phyloP scores from a whole-genome alignment of 37 sponge, comb jelly and placozoan species.

The Crambe crambe region DNA sequence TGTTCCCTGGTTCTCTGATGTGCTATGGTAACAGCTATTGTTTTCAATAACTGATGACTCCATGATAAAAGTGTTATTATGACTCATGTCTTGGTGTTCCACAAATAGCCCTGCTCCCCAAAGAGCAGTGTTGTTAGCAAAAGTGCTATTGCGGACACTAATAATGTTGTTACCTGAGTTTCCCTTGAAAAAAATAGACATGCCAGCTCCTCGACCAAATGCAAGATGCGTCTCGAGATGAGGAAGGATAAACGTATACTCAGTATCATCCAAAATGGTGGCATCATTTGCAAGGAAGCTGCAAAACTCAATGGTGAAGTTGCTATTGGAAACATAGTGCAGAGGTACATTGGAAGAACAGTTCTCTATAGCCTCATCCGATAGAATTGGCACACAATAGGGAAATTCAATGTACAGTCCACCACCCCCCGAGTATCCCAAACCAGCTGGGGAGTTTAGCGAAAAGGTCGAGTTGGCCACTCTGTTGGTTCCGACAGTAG shows the following conservation, averaged over 20 bases:
- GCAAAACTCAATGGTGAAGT: not conserved
- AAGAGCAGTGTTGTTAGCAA: constrained; percentile 56
- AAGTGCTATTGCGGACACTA: constrained; percentile 27
- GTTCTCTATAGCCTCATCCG: not conserved
- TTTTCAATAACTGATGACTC: not conserved
- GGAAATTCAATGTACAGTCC: constrained; percentile 75
- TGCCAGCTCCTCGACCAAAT: constrained; percentile 78
- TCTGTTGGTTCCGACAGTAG: constrained; percentile 30
- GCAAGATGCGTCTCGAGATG: constrained; percentile 27
- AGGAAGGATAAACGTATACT: constrained; percentile 39
- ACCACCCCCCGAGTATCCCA: constrained; percentile 46
- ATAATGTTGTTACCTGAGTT: constrained; percentile 49
- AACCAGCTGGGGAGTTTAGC: not conserved
- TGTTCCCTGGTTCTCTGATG: constrained; percentile 24
- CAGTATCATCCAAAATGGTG: not conserved
- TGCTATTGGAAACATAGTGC: not conserved
- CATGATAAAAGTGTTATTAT: constrained; percentile 36
- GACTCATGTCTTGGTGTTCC: constrained; percentile 39
- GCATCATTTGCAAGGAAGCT: constrained; percentile 33
- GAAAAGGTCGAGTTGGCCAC: constrained; percentile 30
- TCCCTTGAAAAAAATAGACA: constrained; percentile 63
- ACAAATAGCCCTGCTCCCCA: constrained; percentile 74
- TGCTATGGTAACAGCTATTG: constrained; percentile 4
- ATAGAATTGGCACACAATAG: constrained; percentile 58
- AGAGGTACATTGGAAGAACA: constrained; percentile 4